Evolutionary conservation across 1,140 invertebrate genomes (phyloP).

Genomic region (Drosophila hydei): DNA sequence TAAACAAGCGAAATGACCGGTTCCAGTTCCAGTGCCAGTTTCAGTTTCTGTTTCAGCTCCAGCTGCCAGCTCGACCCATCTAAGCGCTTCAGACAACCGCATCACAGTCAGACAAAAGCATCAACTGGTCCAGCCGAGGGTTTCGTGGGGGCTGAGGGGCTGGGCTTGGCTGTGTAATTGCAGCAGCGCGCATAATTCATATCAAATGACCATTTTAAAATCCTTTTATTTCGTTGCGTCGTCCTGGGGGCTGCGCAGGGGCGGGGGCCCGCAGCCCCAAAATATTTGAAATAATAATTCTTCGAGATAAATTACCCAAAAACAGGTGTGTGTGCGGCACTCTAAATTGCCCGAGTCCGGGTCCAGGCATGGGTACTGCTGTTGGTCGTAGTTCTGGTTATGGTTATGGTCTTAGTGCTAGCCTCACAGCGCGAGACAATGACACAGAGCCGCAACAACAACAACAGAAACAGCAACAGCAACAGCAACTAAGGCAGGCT

Average conservation of each 20-base stretch:
- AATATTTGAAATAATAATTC: constrained; percentile 84
- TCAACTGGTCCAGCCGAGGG: constrained; percentile 41
- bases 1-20: constrained; percentile 48
- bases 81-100: constrained; percentile 70
- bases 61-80: constrained; percentile 29
- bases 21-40: constrained; percentile 3
- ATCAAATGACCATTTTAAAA: constrained; percentile 84
- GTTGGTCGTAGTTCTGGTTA: constrained; percentile 13
- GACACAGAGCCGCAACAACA: constrained; percentile 70
- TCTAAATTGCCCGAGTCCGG: constrained; percentile 73
- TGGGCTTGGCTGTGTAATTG: constrained; percentile 71
- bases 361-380: constrained; percentile 40
- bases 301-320: constrained; percentile 84
- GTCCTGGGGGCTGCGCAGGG: constrained; percentile 27
- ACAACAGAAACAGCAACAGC: constrained; percentile 38
- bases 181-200: constrained; percentile 83
- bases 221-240: constrained; percentile 82
- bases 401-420: constrained; percentile 22
- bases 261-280: constrained; percentile 37
- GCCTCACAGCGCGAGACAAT: constrained; percentile 67
- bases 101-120: constrained; percentile 77
- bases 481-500: constrained; percentile 9
- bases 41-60: constrained; percentile 5
- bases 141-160: background rate
- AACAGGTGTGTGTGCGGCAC: constrained; percentile 75